phyloP scores from a whole-genome alignment of 1,140 invertebrate genomes.

The Sycobia sp. region DNA sequence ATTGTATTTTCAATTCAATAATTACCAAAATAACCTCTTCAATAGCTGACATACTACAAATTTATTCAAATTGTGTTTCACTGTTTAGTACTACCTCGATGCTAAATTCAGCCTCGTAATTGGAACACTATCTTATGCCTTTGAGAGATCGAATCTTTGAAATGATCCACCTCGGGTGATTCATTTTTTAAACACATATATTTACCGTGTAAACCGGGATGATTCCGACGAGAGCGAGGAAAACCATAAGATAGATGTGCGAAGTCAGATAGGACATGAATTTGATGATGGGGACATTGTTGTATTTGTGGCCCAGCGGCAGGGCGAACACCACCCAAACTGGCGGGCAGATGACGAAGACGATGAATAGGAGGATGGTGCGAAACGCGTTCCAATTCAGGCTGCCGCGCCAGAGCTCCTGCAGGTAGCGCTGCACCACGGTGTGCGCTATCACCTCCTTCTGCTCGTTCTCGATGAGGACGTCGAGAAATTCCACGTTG shows the following conservation, averaged over 20 bases:
- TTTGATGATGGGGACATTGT: slow-evolving; percentile 97
- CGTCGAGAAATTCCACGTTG: slow-evolving; percentile 94
- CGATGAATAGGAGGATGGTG: slow-evolving; percentile 88
- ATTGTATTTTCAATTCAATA: no score
- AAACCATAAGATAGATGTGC: slow-evolving; percentile 95
- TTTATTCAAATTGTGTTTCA: no score
- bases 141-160: no score
- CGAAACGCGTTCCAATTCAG: slow-evolving; percentile 95
- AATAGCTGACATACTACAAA: no score
- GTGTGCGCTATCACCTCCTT: slow-evolving; percentile 94
- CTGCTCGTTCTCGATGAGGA: slow-evolving; percentile 97
- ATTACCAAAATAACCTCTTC: no score
- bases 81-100: no score
- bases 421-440: slow-evolving; percentile 85
- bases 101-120: no score
- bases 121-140: no score
- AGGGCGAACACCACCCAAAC: slow-evolving; percentile 96
- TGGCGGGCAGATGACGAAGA: slow-evolving; percentile 91
- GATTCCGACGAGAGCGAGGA: slow-evolving; percentile 89
- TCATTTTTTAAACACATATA: no score
- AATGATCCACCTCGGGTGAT: no score
- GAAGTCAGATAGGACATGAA: slow-evolving; percentile 99
- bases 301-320: slow-evolving; percentile 92
- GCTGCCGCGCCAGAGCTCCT: slow-evolving; percentile 96
- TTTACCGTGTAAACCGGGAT: slow-evolving; percentile 82